phyloP scores from a whole-genome alignment of 2,888 invertebrate species.

The Crematogaster levior region DNA sequence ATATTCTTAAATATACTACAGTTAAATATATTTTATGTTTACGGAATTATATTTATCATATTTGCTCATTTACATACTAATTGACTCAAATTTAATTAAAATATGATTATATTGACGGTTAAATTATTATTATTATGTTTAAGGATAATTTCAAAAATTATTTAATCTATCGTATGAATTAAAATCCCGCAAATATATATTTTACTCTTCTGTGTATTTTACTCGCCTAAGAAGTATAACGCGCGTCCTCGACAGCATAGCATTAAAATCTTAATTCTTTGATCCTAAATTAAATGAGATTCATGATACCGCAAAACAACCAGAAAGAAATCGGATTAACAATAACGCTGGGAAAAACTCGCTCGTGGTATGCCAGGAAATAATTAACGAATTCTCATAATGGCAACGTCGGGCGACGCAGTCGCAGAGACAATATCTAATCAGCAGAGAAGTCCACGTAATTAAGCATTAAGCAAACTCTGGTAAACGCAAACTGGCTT shows the following conservation, averaged over 20 bases:
- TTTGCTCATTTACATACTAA: not conserved
- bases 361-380: constrained; percentile 57
- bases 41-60: constrained; percentile 3
- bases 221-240: not conserved
- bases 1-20: not conserved
- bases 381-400: constrained; percentile 70
- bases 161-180: not conserved
- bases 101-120: no score
- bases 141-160: not conserved
- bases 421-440: constrained; percentile 72
- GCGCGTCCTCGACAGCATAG: not conserved
- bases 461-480: constrained; percentile 80
- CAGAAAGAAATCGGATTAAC: constrained; percentile 44
- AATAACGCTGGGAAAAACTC: constrained; percentile 14
- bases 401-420: constrained; percentile 49
- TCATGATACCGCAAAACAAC: constrained; percentile 45
- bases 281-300: constrained; percentile 53
- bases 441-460: constrained; percentile 76
- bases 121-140: not conserved
- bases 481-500: constrained; percentile 80
- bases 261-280: constrained; percentile 50
- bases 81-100: not conserved
- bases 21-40: not conserved
- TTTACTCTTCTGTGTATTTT: constrained; percentile 4
- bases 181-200: not conserved